Base-by-base conservation (phyloP, 2,888 invertebrate species). In the Tachina lurida region DNA sequence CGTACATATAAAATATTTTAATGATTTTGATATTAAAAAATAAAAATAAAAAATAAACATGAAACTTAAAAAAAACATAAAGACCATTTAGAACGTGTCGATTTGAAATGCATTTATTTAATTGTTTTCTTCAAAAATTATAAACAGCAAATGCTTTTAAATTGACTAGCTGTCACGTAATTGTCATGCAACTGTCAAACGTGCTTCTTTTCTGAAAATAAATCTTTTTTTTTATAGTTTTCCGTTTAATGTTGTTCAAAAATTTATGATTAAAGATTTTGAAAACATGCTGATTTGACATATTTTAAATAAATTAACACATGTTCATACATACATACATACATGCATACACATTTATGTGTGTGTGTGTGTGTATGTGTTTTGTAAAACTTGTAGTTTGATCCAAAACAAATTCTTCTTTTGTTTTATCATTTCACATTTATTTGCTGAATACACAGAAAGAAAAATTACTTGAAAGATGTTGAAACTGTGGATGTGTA, bases 101-200 rank as follows among this genome's bases (percentile, higher is more conserved):
- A 43, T 73, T 83, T 73, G 13, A 74, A 74, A 54, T 81, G 75
- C 73, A 80, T 73, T 83, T 49, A 43, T 60, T 68, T 62, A n/a
- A 22, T 76, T 71, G 31, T 43, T 19, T 52, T 77, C 12, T 65
- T 52, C 10, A 56, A 39, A 63, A 52, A 45, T 17, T 58, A 17
- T 43, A 70, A 49, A 17, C 49, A 63, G 67, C 62, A 47, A 75
- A 65, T 65, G 13, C 13, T 67, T 76, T 62, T 47, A 82, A 82
- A 82, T 62, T 79, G 82, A 86, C 81, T 67, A 87, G 86, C 84
- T 86, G 86, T 87, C 87, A 87, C 87, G 87, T 87, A 84, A 84
- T 87, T 85, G 87, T 84, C 84, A 86, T 77, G 83, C 87, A 81
- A 83, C 74, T 86, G 86, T 82, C 83, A 83, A 68, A 86, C 86